Evolutionary conservation across 2,888 invertebrate species (phyloP).

Genomic region (Bombylius discolor): DNA sequence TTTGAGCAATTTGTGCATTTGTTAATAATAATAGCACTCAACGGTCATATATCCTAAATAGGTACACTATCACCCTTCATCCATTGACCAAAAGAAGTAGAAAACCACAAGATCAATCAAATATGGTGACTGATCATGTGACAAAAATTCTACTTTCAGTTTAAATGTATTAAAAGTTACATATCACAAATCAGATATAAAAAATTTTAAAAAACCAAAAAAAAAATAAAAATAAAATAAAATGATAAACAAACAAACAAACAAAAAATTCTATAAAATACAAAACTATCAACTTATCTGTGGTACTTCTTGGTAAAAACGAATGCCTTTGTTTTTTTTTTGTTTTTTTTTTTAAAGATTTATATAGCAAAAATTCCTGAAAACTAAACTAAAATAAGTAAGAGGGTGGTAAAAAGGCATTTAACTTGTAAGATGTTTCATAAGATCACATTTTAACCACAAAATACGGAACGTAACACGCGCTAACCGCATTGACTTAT

Average conservation of each 20-base stretch:
- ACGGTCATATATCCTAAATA: neutral
- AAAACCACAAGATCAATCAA: slow-evolving; percentile 6
- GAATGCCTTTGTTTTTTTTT: too few species aligned
- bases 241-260: too few species aligned
- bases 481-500: slow-evolving; percentile 10
- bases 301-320: too few species aligned
- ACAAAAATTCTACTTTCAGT: slow-evolving; percentile 8
- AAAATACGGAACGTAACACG: slow-evolving; percentile 10
- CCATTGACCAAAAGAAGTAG: slow-evolving; percentile 2
- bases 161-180: neutral
- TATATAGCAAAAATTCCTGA: too few species aligned
- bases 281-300: too few species aligned
- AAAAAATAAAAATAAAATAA: too few species aligned
- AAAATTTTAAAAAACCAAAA: too few species aligned
- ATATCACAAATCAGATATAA: neutral
- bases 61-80: slow-evolving; percentile 2
- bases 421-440: neutral
- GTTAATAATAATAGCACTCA: too few species aligned
- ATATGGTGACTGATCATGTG: slow-evolving; percentile 8
- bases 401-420: neutral
- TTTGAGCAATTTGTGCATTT: too few species aligned
- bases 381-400: neutral
- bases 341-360: too few species aligned
- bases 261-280: too few species aligned
- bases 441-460: slow-evolving; percentile 1